phyloP scores from a whole-genome alignment of 2,113 vertebrate genomes.

The Spermophilus dauricus region DNA sequence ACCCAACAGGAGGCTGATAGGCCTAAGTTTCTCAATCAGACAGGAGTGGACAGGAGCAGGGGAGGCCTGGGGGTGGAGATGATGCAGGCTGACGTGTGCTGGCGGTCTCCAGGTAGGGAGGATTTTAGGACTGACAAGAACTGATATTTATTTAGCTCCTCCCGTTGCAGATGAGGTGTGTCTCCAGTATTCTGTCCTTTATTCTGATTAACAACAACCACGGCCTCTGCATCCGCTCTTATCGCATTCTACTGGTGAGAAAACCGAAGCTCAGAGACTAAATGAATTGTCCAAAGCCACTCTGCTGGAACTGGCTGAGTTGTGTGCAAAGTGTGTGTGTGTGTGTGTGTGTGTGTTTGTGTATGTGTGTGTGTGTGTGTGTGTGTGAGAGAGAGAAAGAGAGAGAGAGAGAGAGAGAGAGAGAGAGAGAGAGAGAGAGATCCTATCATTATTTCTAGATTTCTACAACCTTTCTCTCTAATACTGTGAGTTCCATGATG shows the following conservation, averaged over 20 bases:
- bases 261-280: background rate
- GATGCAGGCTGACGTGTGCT: rapidly evolving
- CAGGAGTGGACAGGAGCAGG: too few relatives aligned
- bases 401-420: background rate
- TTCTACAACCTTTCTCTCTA: background rate
- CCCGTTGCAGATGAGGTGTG: rapidly evolving
- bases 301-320: background rate
- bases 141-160: rapidly evolving
- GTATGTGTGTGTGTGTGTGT: background rate
- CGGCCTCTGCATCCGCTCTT: background rate
- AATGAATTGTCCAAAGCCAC: background rate
- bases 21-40: background rate
- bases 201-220: too few relatives aligned
- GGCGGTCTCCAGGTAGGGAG: rapidly evolving
- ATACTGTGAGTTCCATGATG: background rate
- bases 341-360: background rate
- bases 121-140: rapidly evolving
- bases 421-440: background rate
- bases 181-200: background rate
- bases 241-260: background rate
- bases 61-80: rapidly evolving
- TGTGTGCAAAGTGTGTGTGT: background rate
- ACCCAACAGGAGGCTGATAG: background rate
- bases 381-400: too few relatives aligned
- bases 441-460: background rate